A percentile compares a stretch with the other conserved stretches of the same genome.
Conservation (phyloP, 2,888 invertebrate genomes). For the Zaprionus bogoriensis region DNA sequence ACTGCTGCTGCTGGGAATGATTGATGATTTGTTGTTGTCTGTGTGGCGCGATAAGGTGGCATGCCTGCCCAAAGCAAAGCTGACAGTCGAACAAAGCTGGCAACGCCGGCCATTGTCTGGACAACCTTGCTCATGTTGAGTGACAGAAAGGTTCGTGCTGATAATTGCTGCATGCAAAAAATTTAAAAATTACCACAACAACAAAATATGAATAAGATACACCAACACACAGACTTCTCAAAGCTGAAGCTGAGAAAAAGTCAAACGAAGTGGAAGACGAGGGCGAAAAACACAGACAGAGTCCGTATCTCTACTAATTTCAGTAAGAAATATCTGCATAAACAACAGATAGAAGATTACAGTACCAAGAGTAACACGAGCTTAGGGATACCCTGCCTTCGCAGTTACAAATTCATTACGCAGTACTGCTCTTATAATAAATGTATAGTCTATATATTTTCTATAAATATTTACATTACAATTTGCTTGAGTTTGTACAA, state of each 20-base stretch:
- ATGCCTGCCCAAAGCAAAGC: constrained; percentile 23
- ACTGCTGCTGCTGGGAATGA: constrained; percentile 36
- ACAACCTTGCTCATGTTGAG: constrained; percentile 59
- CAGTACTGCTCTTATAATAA: too few species aligned
- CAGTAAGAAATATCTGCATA: constrained; percentile 20
- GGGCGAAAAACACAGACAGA: constrained; percentile 11
- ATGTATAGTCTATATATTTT: too few species aligned
- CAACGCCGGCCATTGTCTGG: constrained; percentile 62
- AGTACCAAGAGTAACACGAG: neutral
- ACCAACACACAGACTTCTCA: constrained; percentile 3
- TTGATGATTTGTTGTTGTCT: constrained; percentile 59
- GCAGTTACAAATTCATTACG: too few species aligned
- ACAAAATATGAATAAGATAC: neutral
- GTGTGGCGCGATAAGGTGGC: constrained; percentile 53
- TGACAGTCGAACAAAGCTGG: constrained; percentile 35
- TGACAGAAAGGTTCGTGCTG: constrained; percentile 68
- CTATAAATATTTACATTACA: too few species aligned
- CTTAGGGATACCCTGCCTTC: neutral
- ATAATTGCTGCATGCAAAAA: constrained; percentile 69
- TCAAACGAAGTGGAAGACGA: constrained; percentile 5
- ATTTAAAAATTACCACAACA: neutral
- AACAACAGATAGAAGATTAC: constrained; percentile 13
- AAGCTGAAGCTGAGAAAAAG: constrained; percentile 11
- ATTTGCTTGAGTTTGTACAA: too few species aligned
- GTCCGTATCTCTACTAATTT: constrained; percentile 45